These are phyloP conservation scores for Eumerus sabulonum DNA, from an alignment of 2,888 invertebrate genomes.

Conservation along the genomic window DNA sequence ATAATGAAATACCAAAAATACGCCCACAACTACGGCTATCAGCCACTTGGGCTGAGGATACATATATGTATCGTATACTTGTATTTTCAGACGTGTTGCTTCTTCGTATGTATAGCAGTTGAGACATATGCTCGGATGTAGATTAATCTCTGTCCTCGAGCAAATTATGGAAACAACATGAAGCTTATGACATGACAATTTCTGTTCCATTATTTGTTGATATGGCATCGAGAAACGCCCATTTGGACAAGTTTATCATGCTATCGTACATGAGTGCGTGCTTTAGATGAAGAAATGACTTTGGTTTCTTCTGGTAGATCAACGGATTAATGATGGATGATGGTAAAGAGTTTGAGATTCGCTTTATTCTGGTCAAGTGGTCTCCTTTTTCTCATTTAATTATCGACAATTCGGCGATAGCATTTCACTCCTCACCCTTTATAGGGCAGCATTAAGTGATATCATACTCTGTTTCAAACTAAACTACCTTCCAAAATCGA, in stretches of 20 bases:
- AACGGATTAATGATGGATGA: not conserved
- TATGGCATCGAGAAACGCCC: conserved; percentile 45
- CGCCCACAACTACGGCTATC: conserved; percentile 30
- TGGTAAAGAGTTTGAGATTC: no score
- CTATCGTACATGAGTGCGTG: not conserved
- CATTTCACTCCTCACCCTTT: no score
- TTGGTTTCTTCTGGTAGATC: not conserved
- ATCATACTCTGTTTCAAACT: no score
- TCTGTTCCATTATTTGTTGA: conserved; percentile 31
- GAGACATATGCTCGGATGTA: conserved; percentile 19
- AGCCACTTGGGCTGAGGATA: no score
- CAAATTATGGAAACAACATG: conserved; percentile 36
- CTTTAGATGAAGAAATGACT: not conserved
- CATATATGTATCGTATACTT: no score
- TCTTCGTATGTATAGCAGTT: no score
- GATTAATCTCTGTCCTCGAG: conserved; percentile 47
- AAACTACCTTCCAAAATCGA: no score
- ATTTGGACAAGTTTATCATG: conserved; percentile 24
- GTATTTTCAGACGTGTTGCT: no score
- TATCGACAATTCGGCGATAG: no score
- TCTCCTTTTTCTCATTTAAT: no score
- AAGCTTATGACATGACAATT: conserved; percentile 26
- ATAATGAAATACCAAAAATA: conserved; percentile 32
- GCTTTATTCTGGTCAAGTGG: no score
- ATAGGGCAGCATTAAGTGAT: no score